phyloP scores from a whole-genome alignment of 2,113 vertebrate genomes.

The Caloenas nicobarica region DNA sequence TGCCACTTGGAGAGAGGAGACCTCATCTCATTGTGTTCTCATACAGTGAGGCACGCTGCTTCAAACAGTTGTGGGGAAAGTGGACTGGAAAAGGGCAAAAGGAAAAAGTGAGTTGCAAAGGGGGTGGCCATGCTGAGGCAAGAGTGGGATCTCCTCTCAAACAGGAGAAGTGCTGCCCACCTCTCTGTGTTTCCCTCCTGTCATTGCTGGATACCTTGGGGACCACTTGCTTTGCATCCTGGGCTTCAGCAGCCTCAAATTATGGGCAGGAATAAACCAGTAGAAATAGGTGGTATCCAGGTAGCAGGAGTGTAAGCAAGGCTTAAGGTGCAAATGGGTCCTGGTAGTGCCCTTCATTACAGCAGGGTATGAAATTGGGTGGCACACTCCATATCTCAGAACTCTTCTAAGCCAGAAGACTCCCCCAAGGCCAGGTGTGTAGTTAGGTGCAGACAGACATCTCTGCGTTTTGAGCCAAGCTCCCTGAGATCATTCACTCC shows the following conservation, averaged over 20 bases:
- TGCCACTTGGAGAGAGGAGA: background rate
- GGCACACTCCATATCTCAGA: background rate
- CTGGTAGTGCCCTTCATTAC: background rate
- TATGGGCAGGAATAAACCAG: background rate
- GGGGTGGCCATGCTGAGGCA: accelerated
- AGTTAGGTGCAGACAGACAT: background rate
- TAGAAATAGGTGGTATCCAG: background rate
- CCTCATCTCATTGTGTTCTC: background rate
- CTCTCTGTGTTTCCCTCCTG: background rate
- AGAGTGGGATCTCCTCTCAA: no score
- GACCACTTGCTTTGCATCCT: background rate
- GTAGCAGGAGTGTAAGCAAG: background rate
- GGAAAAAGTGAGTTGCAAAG: background rate
- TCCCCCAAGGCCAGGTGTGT: background rate
- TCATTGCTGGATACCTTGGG: background rate
- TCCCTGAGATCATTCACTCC: background rate
- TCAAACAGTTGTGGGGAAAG: background rate
- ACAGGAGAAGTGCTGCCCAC: background rate
- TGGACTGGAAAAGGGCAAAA: background rate
- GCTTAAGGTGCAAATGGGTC: background rate
- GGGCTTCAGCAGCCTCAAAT: background rate
- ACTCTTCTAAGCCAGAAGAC: background rate
- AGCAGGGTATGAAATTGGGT: background rate
- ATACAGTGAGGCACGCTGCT: background rate
- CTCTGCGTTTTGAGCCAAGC: background rate